Evolutionary conservation across 1,140 invertebrate genomes (phyloP), one percentile per base, ranked within the genome.

Genomic region (Harpegnathos saltator): DNA sequence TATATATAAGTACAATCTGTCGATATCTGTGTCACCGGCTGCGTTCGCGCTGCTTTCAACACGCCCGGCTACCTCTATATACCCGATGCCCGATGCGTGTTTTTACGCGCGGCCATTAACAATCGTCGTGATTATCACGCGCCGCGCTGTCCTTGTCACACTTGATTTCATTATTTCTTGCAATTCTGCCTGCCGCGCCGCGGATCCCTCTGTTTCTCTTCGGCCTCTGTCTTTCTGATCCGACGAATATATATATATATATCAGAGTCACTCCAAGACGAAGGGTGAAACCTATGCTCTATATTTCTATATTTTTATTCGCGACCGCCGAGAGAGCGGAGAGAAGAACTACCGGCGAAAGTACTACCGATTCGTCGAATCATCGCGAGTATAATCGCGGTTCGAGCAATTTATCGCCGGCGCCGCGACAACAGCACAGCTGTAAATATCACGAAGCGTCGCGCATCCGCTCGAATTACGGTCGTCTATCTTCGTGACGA

Each of bases 391-490:
- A 48, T 38, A 38, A 15, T 52, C 26, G 65, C 48, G 54, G 44
- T 3, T n/a, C 75, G 54, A 29, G 33, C 33, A 80, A 80, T 80
- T 80, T 80, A 80, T 80, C 58, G 22, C 44, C 19, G 52, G 52
- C 63, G 54, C 52, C 50, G 69, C 75, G 58, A 69, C 69, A n/a
- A n/a, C n/a, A 71, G 69, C 69, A 80, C 65, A 52, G 52, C 75
- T 58, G 52, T 80, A 80, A 80, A 80, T 80, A 80, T 80, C 85
- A 62, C 86, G 71, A 88, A 88, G n/a, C 86, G 86, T 72, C 68
- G 52, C n/a, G 48, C 82, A 83, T 88, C 85, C 81, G 77, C 66
- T 80, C 72, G 83, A 88, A 88, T 88, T 88, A 88, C 74, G 78
- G 77, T 80, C 66, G 68, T 80, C 48, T 71, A 82, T 77, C 75